phyloP scores from a whole-genome alignment of 1,140 invertebrate species.

The Eufriesea mexicana region DNA sequence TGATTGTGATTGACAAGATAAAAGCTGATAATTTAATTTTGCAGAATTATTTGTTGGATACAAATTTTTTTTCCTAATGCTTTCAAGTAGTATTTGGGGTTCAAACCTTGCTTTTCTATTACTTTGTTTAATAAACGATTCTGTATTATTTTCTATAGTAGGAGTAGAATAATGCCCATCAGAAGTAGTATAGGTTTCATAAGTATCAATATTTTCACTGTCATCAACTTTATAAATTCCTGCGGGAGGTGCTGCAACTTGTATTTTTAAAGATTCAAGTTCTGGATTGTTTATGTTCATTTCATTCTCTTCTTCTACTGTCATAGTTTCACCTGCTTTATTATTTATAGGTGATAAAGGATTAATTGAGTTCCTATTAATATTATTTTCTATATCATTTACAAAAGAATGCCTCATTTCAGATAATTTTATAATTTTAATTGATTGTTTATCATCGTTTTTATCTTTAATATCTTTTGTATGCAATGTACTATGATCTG shows the following conservation, averaged over 20 bases:
- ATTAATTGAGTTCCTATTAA: constrained; percentile 18
- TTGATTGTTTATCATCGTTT: constrained; percentile 48
- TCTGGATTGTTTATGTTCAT: constrained; percentile 18
- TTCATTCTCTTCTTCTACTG: constrained; percentile 7
- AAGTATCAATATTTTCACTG: constrained; percentile 70
- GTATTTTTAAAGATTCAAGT: constrained; percentile 35
- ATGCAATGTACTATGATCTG: constrained; percentile 34
- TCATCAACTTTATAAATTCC: constrained; percentile 74
- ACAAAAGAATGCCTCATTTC: constrained; percentile 47
- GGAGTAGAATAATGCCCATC: constrained; percentile 52
- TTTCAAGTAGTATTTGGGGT: constrained; percentile 84
- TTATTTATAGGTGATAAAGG: not conserved
- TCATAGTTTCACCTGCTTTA: not conserved
- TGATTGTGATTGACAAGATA: constrained; percentile 87
- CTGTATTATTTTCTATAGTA: constrained; percentile 53
- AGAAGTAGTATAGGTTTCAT: constrained; percentile 59
- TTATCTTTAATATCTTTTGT: constrained; percentile 38
- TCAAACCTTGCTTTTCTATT: constrained; percentile 80
- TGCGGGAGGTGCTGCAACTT: constrained; percentile 67
- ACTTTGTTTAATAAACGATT: constrained; percentile 56
- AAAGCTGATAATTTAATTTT: constrained; percentile 83
- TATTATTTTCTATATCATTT: constrained; percentile 14
- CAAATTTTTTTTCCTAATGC: constrained; percentile 83
- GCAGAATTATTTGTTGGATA: constrained; percentile 82
- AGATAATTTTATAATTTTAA: constrained; percentile 68